Conservation (phyloP, 1,140 invertebrate species). For the Drosophila pallidifrons region DNA sequence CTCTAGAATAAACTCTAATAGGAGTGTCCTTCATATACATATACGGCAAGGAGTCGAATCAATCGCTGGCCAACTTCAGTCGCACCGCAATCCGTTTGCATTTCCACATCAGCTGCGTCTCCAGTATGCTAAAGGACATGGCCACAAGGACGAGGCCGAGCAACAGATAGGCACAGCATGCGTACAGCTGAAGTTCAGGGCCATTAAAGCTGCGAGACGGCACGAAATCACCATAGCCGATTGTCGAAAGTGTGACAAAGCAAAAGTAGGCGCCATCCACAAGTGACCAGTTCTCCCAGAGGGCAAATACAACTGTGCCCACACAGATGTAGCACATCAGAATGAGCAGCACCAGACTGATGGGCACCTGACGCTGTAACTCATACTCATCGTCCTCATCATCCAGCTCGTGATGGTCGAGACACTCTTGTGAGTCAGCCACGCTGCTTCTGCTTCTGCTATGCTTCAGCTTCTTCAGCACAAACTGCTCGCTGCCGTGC, state of each 20-base stretch:
- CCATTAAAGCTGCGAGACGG: constrained; percentile 88
- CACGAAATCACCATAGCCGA: constrained; percentile 94
- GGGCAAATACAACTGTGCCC: constrained; percentile 90
- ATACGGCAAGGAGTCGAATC: constrained; percentile 37
- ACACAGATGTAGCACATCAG: constrained; percentile 90
- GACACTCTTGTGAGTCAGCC: constrained; percentile 30
- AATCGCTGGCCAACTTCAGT: constrained; percentile 82
- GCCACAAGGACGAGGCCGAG: constrained; percentile 95
- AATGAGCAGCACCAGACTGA: constrained; percentile 89
- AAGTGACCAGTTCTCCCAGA: constrained; percentile 92
- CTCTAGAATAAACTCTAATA: constrained; percentile 48
- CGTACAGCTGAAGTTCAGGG: constrained; percentile 90
- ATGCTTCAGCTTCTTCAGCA: constrained; percentile 64
- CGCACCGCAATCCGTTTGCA: constrained; percentile 88
- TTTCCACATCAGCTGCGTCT: constrained; percentile 93
- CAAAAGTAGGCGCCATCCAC: constrained; percentile 95
- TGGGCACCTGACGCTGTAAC: constrained; percentile 87
- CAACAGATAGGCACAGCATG: constrained; percentile 94
- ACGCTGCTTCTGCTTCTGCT: neutral
- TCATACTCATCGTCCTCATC: constrained; percentile 52
- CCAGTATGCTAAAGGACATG: constrained; percentile 96
- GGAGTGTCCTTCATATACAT: constrained; percentile 38
- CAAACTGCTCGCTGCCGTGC: constrained; percentile 74
- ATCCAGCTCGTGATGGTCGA: constrained; percentile 19
- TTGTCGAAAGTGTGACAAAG: constrained; percentile 94